Conservation (phyloP, 1,140 invertebrate genomes). For the Pogonus chalceus region DNA sequence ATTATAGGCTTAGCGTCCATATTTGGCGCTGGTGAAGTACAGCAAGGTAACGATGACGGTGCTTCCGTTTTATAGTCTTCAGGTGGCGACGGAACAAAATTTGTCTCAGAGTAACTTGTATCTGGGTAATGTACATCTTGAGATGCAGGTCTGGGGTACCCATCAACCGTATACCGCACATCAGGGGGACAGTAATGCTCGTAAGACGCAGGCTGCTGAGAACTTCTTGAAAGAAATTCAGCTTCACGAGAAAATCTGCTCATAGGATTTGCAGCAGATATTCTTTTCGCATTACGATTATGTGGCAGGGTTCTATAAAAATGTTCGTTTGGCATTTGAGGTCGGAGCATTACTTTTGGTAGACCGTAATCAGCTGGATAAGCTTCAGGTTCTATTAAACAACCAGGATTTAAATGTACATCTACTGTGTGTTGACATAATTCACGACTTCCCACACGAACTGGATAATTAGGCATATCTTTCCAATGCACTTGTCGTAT, state of each 20-base stretch:
- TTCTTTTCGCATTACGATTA: conserved; percentile 46
- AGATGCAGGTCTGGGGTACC: conserved; percentile 52
- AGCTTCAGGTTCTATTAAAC: conserved; percentile 59
- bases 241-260: conserved; percentile 55
- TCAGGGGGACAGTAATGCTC: conserved; percentile 46
- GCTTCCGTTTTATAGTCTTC: conserved; percentile 48
- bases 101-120: conserved; percentile 16
- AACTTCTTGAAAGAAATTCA: conserved; percentile 49
- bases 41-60: conserved; percentile 14
- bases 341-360: conserved; percentile 49
- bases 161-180: conserved; percentile 66
- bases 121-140: conserved; percentile 32
- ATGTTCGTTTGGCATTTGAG: conserved; percentile 39
- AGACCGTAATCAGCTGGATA: conserved; percentile 72
- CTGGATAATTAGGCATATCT: conserved; percentile 35
- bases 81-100: conserved; percentile 55
- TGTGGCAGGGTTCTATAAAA: conserved; percentile 62
- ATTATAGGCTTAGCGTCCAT: conserved; percentile 17
- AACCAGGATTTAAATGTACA: conserved; percentile 54
- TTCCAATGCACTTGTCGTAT: conserved; percentile 39
- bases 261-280: conserved; percentile 48
- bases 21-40: conserved; percentile 6
- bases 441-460: conserved; percentile 36
- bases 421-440: conserved; percentile 52
- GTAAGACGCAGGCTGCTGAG: conserved; percentile 35